A percentile compares a stretch with the other conserved stretches of the same genome.
These are phyloP conservation scores for Malurus splendens DNA, from an alignment of 2,797 vertebrate species.

Conservation along the genomic window DNA sequence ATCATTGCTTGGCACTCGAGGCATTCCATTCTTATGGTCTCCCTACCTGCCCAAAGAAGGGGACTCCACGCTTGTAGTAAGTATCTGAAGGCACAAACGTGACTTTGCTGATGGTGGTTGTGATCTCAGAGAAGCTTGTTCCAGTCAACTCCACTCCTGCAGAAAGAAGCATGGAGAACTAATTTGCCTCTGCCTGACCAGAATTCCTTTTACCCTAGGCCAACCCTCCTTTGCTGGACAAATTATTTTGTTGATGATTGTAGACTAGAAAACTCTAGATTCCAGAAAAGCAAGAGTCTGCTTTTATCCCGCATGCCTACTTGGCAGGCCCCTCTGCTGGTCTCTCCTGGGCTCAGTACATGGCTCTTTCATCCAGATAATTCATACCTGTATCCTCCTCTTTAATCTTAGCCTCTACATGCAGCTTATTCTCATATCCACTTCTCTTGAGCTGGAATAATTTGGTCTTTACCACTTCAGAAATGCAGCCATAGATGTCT, in stretches of 20 bases:
- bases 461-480: conserved; percentile 57
- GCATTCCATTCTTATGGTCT: background rate
- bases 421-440: conserved; percentile 59
- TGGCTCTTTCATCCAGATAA: background rate
- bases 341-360: background rate
- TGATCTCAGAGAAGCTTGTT: conserved; percentile 49
- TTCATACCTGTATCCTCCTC: conserved; percentile 72
- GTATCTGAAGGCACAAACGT: conserved; percentile 54
- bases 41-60: conserved; percentile 68
- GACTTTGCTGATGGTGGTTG: conserved; percentile 48
- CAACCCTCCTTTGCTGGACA: background rate
- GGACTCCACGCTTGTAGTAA: conserved; percentile 65
- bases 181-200: background rate
- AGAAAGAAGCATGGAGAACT: background rate
- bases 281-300: background rate
- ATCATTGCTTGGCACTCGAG: background rate
- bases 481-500: conserved; percentile 66
- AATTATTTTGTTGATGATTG: background rate
- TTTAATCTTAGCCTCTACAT: conserved; percentile 57
- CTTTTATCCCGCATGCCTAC: background rate
- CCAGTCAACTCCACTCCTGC: conserved; percentile 64
- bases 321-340: background rate
- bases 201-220: background rate
- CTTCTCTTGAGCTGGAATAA: conserved; percentile 64
- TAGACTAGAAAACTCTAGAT: background rate